Evolutionary conservation across 2,797 vertebrate genomes (phyloP).

Genomic region (Phalloptychus januarius): DNA sequence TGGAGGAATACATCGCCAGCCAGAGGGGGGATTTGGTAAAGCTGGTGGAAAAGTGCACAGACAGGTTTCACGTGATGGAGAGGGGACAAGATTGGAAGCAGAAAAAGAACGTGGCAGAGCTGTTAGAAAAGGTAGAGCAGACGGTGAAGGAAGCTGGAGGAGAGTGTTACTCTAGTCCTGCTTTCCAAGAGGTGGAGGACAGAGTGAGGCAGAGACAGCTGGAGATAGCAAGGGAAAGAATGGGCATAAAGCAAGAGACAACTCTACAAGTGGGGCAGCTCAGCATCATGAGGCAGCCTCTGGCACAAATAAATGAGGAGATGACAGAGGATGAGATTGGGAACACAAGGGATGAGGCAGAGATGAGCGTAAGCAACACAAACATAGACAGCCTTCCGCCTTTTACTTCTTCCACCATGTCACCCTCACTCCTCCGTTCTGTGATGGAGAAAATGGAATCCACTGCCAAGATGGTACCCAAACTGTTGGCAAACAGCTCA

Average conservation of each 20-base stretch:
- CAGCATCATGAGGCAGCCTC: conserved; percentile 54
- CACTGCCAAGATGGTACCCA: conserved; percentile 58
- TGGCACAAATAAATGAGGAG: conserved; percentile 70
- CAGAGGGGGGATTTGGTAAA: conserved; percentile 75
- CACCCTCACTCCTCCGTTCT: conserved; percentile 66
- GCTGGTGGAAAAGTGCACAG: conserved; percentile 79
- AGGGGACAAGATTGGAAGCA: background rate
- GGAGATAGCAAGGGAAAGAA: conserved; percentile 57
- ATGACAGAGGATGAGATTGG: conserved; percentile 67
- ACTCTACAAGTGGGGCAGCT: conserved; percentile 12
- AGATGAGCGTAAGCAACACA: conserved; percentile 61
- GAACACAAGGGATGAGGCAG: conserved; percentile 70
- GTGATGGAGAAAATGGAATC: conserved; percentile 56
- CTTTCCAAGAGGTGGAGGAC: conserved; percentile 73
- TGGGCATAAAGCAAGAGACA: conserved; percentile 16
- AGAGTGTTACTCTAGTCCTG: conserved; percentile 67
- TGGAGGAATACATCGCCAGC: conserved; percentile 75
- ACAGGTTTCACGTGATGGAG: conserved; percentile 80
- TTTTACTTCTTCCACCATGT: conserved; percentile 44
- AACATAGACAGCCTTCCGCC: conserved; percentile 59
- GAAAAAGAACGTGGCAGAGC: conserved; percentile 48
- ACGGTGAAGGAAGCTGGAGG: conserved; percentile 74
- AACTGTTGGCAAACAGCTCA: conserved; percentile 61
- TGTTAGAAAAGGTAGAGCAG: conserved; percentile 82
- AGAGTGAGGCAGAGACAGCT: conserved; percentile 68